A percentile compares a stretch with the other conserved stretches of the same genome.
Evolutionary conservation across 1,140 invertebrate genomes (phyloP).

Genomic region (Zaprionus lachaisei): DNA sequence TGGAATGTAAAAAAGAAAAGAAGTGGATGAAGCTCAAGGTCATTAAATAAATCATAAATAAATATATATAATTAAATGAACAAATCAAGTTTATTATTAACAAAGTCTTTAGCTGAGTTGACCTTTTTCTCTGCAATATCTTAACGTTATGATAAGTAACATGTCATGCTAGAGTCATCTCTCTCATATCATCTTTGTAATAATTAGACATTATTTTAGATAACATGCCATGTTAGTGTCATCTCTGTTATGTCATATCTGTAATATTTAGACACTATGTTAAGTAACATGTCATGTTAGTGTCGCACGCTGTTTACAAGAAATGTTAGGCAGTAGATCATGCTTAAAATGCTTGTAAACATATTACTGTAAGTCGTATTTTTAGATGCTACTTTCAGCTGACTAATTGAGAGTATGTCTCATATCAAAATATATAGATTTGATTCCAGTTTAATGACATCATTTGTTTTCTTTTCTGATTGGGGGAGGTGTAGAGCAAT

Average conservation of each 20-base stretch:
- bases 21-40: too few species aligned
- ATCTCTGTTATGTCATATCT: too few species aligned
- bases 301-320: neutral
- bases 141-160: neutral
- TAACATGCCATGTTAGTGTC: too few species aligned
- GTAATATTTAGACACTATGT: neutral
- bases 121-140: neutral
- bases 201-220: too few species aligned
- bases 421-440: neutral
- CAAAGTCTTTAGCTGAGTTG: neutral
- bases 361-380: neutral
- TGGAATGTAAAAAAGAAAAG: too few species aligned
- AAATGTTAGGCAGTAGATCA: slow-evolving; percentile 2
- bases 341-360: neutral
- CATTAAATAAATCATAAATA: too few species aligned
- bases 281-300: neutral
- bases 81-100: too few species aligned
- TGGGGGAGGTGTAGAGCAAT: neutral
- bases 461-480: neutral
- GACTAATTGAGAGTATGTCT: neutral
- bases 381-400: neutral
- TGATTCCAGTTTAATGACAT: slow-evolving; percentile 1
- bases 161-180: neutral
- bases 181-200: too few species aligned
- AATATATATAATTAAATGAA: too few species aligned